Conservation (phyloP, 2,113 vertebrate species). For the Thalassoma bifasciatum region DNA sequence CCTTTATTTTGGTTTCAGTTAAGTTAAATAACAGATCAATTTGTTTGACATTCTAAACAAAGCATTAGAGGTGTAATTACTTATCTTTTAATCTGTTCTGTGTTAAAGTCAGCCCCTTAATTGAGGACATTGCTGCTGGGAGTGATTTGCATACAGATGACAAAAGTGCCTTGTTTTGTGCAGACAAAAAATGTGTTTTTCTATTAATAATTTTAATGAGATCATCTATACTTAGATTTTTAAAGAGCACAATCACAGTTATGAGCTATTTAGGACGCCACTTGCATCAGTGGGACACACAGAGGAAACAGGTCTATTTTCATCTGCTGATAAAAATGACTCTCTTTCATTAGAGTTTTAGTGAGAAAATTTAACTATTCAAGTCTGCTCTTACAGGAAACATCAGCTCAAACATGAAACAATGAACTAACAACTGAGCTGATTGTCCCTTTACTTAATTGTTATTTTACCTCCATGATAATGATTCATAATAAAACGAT, state of each 20-base stretch:
- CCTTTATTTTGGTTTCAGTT: conserved; percentile 8
- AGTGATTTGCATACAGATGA: conserved; percentile 59
- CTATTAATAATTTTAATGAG: conserved; percentile 26
- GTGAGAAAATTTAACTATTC: conserved; percentile 12
- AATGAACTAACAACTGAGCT: background rate
- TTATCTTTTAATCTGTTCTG: conserved; percentile 56
- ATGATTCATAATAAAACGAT: conserved; percentile 13
- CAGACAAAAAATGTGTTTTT: conserved; percentile 38
- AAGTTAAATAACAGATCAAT: conserved; percentile 49
- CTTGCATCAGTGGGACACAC: conserved; percentile 18
- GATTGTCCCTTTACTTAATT: background rate
- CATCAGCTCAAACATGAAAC: conserved; percentile 9
- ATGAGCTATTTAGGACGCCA: conserved; percentile 26
- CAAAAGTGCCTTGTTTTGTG: conserved; percentile 21
- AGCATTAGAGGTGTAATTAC: conserved; percentile 50
- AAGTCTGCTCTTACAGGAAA: conserved; percentile 6
- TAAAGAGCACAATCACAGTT: conserved; percentile 22
- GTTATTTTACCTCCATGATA: background rate
- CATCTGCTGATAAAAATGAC: conserved; percentile 49
- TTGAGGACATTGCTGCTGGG: conserved; percentile 43
- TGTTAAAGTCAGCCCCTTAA: conserved; percentile 32
- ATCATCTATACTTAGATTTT: conserved; percentile 8
- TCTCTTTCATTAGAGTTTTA: conserved; percentile 4
- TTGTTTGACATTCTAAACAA: conserved; percentile 56
- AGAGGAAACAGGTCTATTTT: conserved; percentile 48